phyloP scores from a whole-genome alignment of 2,888 invertebrate genomes.

The Hirtodrosophila duncani region DNA sequence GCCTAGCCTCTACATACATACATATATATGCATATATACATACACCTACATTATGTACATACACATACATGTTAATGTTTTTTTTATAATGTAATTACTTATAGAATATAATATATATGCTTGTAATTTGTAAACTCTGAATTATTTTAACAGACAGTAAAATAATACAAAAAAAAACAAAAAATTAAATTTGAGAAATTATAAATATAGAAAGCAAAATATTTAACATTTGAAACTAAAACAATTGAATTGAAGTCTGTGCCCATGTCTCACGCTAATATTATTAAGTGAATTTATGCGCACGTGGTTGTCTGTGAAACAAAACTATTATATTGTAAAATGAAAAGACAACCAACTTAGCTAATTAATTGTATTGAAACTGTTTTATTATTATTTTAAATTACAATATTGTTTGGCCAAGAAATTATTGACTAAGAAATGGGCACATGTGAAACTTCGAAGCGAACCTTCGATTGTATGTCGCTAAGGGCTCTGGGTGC shows the following conservation, averaged over 20 bases:
- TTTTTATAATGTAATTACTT: constrained; percentile 6
- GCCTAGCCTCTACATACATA: constrained; percentile 12
- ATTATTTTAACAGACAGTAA: too few relatives aligned
- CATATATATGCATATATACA: constrained; percentile 3
- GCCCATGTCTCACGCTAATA: constrained; percentile 52
- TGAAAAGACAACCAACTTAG: constrained; percentile 4
- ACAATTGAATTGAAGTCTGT: background rate
- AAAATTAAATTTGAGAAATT: background rate
- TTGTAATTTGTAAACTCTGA: constrained; percentile 8
- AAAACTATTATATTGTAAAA: constrained; percentile 3
- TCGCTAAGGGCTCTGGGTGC: too few relatives aligned
- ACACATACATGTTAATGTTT: constrained; percentile 2
- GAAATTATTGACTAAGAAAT: too few relatives aligned
- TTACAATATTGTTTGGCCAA: constrained; percentile 25
- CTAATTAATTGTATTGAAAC: constrained; percentile 20
- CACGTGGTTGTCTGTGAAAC: constrained; percentile 2
- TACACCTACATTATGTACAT: constrained; percentile 4
- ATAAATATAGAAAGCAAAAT: background rate
- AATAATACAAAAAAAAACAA: constrained; percentile 1
- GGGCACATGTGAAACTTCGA: too few relatives aligned
- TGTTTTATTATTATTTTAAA: constrained; percentile 37
- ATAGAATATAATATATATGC: constrained; percentile 5
- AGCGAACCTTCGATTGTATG: too few relatives aligned
- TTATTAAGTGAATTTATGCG: constrained; percentile 54
- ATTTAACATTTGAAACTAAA: too few relatives aligned